Evolutionary conservation across 2,888 invertebrate genomes (phyloP).

Genomic region (Lasioglossum malachurum): DNA sequence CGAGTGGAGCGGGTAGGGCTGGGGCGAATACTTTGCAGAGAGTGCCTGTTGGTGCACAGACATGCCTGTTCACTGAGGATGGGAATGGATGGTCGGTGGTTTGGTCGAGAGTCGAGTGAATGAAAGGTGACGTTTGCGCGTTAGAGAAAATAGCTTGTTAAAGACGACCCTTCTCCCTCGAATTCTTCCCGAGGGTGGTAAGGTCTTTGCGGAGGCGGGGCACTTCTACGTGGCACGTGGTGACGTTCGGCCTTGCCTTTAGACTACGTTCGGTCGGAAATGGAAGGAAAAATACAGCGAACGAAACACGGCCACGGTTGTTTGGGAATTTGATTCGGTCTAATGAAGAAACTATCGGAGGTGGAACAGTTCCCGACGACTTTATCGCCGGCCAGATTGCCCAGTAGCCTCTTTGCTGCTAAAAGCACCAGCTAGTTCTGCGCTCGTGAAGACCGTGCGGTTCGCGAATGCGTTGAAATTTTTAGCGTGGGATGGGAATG

Average conservation of each 20-base stretch:
- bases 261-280: neutral
- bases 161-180: neutral
- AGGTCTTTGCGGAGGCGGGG: neutral
- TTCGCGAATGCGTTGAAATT: conserved; percentile 45
- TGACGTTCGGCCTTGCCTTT: neutral
- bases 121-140: conserved; percentile 45
- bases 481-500: conserved; percentile 38
- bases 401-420: neutral
- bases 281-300: neutral
- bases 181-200: conserved; percentile 8
- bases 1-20: neutral
- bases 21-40: conserved; percentile 30
- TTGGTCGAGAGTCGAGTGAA: conserved; percentile 24
- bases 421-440: conserved; percentile 22
- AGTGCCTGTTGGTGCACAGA: conserved; percentile 23
- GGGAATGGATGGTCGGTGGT: neutral
- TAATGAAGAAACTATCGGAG: conserved; percentile 8
- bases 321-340: conserved; percentile 25
- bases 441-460: conserved; percentile 32
- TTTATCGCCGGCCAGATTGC: conserved; percentile 31
- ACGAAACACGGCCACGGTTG: neutral
- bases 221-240: neutral
- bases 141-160: conserved; percentile 62
- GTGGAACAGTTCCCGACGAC: neutral
- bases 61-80: neutral